Conservation (phyloP, 2,797 vertebrate genomes). For the Vultur gryphus region DNA sequence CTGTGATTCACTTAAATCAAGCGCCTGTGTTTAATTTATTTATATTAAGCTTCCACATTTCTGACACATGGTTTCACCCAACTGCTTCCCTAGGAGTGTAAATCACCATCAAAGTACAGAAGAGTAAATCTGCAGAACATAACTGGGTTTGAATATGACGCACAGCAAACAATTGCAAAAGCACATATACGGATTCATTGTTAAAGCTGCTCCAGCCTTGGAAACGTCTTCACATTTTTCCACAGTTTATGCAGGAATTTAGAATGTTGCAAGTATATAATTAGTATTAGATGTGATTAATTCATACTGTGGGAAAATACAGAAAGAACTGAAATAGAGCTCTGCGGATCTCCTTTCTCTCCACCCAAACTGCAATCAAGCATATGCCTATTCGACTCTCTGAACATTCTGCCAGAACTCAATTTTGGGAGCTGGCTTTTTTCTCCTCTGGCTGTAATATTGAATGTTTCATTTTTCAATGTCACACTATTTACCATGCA, state of each 20-base stretch:
- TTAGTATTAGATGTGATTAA: conserved; percentile 73
- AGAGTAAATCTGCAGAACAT: conserved; percentile 58
- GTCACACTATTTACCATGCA: conserved; percentile 57
- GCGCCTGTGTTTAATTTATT: conserved; percentile 36
- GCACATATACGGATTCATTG: conserved; percentile 12
- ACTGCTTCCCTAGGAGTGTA: conserved; percentile 46
- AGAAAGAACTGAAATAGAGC: conserved; percentile 49
- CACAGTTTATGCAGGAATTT: conserved; percentile 71
- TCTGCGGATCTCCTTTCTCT: conserved; percentile 31
- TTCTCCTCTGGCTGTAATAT: conserved; percentile 37
- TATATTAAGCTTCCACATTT: conserved; percentile 53
- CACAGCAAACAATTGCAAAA: conserved; percentile 61
- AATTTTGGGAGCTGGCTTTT: conserved; percentile 40
- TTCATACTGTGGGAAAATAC: conserved; percentile 64
- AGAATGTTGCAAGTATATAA: conserved; percentile 64
- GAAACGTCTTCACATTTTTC: conserved; percentile 65
- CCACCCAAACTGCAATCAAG: conserved; percentile 41
- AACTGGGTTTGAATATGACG: conserved; percentile 41
- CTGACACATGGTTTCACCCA: conserved; percentile 36
- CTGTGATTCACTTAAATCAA: conserved; percentile 47
- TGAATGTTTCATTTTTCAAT: conserved; percentile 49
- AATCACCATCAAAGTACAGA: conserved; percentile 43
- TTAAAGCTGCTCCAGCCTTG: conserved; percentile 52
- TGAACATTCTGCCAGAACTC: conserved; percentile 46
- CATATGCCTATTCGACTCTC: conserved; percentile 2